Evolutionary conservation across 2,797 vertebrate genomes (phyloP), one percentile per base, ranked within the genome.

Genomic region (Dromococcyx pavoninus): DNA sequence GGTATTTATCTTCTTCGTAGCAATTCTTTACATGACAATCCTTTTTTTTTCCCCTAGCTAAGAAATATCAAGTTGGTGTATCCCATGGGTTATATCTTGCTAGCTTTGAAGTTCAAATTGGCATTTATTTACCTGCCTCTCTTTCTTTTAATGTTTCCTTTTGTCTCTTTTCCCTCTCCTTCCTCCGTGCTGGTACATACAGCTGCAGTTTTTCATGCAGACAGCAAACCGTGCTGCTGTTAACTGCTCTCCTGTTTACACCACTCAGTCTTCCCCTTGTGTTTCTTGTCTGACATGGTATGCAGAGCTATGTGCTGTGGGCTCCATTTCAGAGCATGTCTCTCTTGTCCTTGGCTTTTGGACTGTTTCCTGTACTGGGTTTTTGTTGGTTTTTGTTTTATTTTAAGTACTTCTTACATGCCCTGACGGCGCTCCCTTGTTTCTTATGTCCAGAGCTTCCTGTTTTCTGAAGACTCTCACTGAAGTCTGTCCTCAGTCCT

Each of bases 151-250:
- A 5, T 25, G 9, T 27, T 67, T 88, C 25, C 35, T 83, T 27
- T 23, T 23, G 15, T 30, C 19, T 24, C 39, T 54, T 11, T 44
- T 15, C 61, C 12, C 25, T 43, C 13, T 24, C 10, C 17, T 51
- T 66, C 33, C 24, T 14, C 2, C 3, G 0, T 35, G 5, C 27
- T 25, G 39, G 8, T 9, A 2, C 5, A 33, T 13, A 13, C 9
- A 44, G 66, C 2, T 25, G 21, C 33, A 32, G 23, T 3, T 78
- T 48, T 7, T 9, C 18, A 5, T 15, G 43, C 48, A 54, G 22
- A 22, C 15, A 24, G 24, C 80, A 51, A 64, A 32, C 19, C 58
- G 35, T 2, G 3, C 25, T 5, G 44, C 18, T n/a, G 10, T 1
- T 43, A 50, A 28, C 71, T 50, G n/a, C 71, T 57, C 12, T 41